Evolutionary conservation across 2,113 vertebrate species (phyloP), one percentile per base, ranked within the genome.

Genomic region (Lichenostomus cassidix): DNA sequence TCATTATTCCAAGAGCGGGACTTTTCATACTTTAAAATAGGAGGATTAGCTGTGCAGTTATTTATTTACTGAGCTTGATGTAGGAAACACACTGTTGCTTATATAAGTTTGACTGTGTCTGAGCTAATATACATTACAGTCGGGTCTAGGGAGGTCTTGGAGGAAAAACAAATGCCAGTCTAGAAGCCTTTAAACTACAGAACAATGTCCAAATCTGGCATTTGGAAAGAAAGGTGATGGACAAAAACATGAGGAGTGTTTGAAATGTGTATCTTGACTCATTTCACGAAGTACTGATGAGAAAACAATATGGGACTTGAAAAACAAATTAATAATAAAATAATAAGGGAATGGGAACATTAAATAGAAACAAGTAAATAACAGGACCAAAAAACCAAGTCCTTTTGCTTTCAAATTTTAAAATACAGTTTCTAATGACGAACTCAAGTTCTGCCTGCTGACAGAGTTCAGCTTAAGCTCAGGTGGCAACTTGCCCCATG

Each of bases 121-220:
- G 64, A 95, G 44, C n/a, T 81, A 81, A 55, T 18, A 31, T 2
- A 60, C 18, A 15, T 82, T 50, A 87, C 14, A 67, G 27, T 14
- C 50, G 44, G 14, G 50, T 25, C 41, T 35, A 59, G 24, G 56
- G 59, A 90, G 27, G 31, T n/a, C 44, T 78, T 78, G 46, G 37
- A 70, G 18, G n/a, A 53, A 74, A 92, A 86, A 50, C 12, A 82
- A 87, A 71, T 60, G 28, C 19, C 33, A 56, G 5, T 37, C 25
- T 68, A 60, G 56, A 88, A 87, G 92, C 59, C 24, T 68, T 56
- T 83, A 68, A 70, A 86, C 44, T 58, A 15, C 52, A 78, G 35
- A 64, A 35, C 33, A 64, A 28, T 53, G 35, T 41, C 64, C 44
- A 89, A 68, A 87, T 41, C 35, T 49, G 27, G 39, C 15, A 81